Evolutionary conservation across 2,797 vertebrate species (phyloP).

Genomic region (Rhinophrynus dorsalis): DNA sequence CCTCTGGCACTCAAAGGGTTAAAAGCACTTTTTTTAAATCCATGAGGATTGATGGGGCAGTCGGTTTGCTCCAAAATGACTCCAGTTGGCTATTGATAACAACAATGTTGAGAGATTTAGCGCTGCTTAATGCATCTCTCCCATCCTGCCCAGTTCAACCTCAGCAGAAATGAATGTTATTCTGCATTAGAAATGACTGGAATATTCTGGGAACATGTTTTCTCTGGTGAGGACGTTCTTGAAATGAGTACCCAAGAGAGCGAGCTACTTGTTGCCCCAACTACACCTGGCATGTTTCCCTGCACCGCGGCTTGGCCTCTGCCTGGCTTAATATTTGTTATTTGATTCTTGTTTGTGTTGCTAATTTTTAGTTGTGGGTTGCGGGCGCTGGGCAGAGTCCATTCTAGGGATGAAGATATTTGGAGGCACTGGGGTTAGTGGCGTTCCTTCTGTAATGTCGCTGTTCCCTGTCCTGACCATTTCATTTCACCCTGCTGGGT

Average conservation of each 20-base stretch:
- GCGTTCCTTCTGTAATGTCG: not conserved
- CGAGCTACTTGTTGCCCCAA: not conserved
- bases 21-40: too few relatives aligned
- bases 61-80: too few relatives aligned
- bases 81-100: too few relatives aligned
- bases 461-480: not conserved
- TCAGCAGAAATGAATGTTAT: not conserved
- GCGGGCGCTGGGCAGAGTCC: slow-evolving; percentile 13
- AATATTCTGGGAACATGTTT: not conserved
- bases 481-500: too few relatives aligned
- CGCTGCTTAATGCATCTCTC: not conserved
- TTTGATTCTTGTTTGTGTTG: slow-evolving; percentile 15
- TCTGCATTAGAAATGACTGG: not conserved
- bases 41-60: too few relatives aligned
- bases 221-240: not conserved
- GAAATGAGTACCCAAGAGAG: not conserved
- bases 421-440: not conserved
- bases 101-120: too few relatives aligned
- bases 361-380: slow-evolving; percentile 37
- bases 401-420: slow-evolving; percentile 27
- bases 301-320: not conserved
- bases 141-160: not conserved
- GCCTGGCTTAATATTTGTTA: slow-evolving; percentile 37
- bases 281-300: slow-evolving; percentile 21
- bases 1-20: too few relatives aligned